phyloP scores from a whole-genome alignment of 2,888 invertebrate genomes.

The Drosophila sordidula region DNA sequence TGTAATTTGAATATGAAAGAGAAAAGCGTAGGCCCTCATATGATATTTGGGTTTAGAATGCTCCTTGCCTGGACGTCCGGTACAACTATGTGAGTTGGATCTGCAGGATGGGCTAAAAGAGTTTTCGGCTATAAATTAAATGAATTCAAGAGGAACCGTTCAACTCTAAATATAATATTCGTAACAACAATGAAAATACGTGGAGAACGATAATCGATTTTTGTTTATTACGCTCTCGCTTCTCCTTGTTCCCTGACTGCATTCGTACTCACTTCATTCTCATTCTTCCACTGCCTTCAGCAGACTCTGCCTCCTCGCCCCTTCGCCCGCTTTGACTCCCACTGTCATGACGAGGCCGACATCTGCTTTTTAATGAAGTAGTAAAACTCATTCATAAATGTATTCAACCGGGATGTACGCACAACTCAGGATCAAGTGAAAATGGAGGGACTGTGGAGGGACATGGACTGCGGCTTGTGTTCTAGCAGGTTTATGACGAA shows the following conservation, averaged over 20 bases:
- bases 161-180: slow-evolving; percentile 79
- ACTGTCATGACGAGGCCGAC: slow-evolving; percentile 55
- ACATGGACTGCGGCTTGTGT: slow-evolving; percentile 28
- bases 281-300: slow-evolving; percentile 24
- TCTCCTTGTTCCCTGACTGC: slow-evolving; percentile 32
- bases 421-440: slow-evolving; percentile 51
- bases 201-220: slow-evolving; percentile 84
- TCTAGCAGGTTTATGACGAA: slow-evolving; percentile 74
- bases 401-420: slow-evolving; percentile 67
- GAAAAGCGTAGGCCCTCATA: slow-evolving; percentile 21
- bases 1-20: slow-evolving; percentile 63
- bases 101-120: slow-evolving; percentile 55
- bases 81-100: slow-evolving; percentile 48
- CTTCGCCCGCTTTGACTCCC: slow-evolving; percentile 37
- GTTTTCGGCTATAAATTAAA: slow-evolving; percentile 81
- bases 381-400: slow-evolving; percentile 85
- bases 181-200: slow-evolving; percentile 79
- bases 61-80: slow-evolving; percentile 53
- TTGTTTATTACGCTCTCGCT: slow-evolving; percentile 82
- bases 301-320: slow-evolving; percentile 9
- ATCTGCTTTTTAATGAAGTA: slow-evolving; percentile 84
- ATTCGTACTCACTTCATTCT: slow-evolving; percentile 47
- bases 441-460: slow-evolving; percentile 19
- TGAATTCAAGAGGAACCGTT: slow-evolving; percentile 71
- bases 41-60: slow-evolving; percentile 25